Evolutionary conservation across 2,113 vertebrate genomes (phyloP).

Genomic region (Mus spicilegus): DNA sequence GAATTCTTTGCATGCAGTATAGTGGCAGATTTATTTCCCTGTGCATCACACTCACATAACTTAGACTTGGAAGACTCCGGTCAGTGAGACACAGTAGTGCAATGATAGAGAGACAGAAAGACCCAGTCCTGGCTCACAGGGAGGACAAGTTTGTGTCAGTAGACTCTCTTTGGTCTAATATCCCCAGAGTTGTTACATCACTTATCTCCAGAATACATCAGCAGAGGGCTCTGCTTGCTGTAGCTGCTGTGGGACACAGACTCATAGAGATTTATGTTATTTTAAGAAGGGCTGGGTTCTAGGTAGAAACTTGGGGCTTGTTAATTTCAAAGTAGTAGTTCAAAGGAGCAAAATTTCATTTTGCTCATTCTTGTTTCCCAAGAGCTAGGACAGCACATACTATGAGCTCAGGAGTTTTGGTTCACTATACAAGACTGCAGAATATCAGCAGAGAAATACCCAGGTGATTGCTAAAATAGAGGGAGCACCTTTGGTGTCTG

Average conservation of each 20-base stretch:
- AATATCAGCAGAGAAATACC: background rate
- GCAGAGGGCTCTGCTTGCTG: background rate
- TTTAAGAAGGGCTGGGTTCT: background rate
- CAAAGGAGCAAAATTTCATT: background rate
- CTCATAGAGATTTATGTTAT: background rate
- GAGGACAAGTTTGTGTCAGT: background rate
- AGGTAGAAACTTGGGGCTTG: background rate
- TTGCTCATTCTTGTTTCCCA: conserved; percentile 18
- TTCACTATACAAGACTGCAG: background rate
- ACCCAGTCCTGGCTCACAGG: background rate
- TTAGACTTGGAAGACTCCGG: background rate
- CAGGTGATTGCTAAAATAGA: background rate
- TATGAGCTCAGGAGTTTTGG: background rate
- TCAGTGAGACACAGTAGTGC: background rate
- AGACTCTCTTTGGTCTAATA: background rate
- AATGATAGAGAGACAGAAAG: background rate
- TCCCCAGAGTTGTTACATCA: background rate
- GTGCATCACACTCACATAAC: background rate
- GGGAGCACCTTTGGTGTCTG: background rate
- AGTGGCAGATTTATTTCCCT: background rate
- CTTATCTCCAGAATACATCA: background rate
- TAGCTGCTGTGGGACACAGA: no score
- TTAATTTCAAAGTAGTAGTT: background rate
- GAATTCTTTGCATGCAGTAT: background rate
- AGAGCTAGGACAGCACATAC: background rate